Percentiles rank a stretch among this genome's conserved stretches.
phyloP scores from a whole-genome alignment of 2,888 invertebrate species.

The Drosophila robusta region DNA sequence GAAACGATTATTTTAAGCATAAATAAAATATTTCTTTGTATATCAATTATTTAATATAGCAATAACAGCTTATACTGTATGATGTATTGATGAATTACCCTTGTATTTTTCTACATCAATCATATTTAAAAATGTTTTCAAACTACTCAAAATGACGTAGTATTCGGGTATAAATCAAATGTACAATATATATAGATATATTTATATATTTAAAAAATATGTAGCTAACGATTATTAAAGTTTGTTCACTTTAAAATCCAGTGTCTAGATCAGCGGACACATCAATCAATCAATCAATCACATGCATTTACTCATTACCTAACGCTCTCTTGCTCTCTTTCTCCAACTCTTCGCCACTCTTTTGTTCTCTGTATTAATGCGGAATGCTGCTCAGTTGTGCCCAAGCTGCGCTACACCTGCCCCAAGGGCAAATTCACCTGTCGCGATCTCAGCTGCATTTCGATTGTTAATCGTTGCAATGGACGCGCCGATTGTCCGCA shows the following conservation, averaged over 20 bases:
- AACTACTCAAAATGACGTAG: too few species aligned
- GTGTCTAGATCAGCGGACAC: conserved; percentile 9
- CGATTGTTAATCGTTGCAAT: conserved; percentile 89
- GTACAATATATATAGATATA: too few species aligned
- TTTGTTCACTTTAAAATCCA: background rate
- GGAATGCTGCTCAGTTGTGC: conserved; percentile 72
- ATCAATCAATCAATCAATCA: conserved; percentile 21
- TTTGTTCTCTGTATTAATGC: conserved; percentile 11
- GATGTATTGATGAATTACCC: too few species aligned
- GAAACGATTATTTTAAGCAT: too few species aligned
- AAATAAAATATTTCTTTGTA: too few species aligned
- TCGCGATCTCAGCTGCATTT: conserved; percentile 90
- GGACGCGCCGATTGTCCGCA: conserved; percentile 90
- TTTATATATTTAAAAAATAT: too few species aligned
- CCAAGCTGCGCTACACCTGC: conserved; percentile 82
- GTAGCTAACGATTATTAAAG: too few species aligned
- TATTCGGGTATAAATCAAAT: too few species aligned
- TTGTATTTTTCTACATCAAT: too few species aligned
- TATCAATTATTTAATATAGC: too few species aligned
- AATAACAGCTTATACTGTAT: too few species aligned
- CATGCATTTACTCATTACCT: conserved; percentile 18
- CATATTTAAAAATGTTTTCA: too few species aligned
- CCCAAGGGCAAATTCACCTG: conserved; percentile 89
- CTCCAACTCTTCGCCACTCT: conserved; percentile 1
- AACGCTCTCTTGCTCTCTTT: conserved; percentile 3